phyloP scores from a whole-genome alignment of 2,888 invertebrate species.

The Monoplex corrugatus region DNA sequence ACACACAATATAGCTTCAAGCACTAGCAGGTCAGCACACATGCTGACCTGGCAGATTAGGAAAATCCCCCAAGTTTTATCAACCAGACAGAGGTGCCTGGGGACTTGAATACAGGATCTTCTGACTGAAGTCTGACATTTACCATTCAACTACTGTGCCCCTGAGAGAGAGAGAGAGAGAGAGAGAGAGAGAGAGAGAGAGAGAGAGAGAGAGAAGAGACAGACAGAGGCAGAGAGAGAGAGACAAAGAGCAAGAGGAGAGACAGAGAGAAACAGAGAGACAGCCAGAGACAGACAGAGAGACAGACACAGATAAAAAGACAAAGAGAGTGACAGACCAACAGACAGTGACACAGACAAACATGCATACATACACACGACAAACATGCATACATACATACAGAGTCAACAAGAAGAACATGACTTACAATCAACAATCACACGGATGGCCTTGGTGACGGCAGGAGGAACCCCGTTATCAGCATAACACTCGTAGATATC shows the following conservation, averaged over 20 bases:
- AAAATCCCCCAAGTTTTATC: too few species aligned
- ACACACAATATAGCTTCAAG: too few species aligned
- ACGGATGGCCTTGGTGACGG: slow-evolving; percentile 93
- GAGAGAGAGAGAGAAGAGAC: neutral
- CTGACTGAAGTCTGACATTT: too few species aligned
- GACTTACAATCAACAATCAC: slow-evolving; percentile 94
- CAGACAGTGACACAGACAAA: neutral
- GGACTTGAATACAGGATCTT: too few species aligned
- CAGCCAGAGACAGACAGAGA: neutral
- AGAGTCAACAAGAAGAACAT: neutral
- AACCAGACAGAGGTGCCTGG: too few species aligned
- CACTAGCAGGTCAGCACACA: too few species aligned
- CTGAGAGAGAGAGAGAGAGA: too few species aligned
- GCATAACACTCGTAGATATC: slow-evolving; percentile 96
- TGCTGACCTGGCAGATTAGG: too few species aligned
- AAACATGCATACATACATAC: neutral
- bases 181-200: too few species aligned
- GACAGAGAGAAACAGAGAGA: neutral
- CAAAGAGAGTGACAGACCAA: neutral
- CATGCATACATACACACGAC: neutral
- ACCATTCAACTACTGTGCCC: too few species aligned
- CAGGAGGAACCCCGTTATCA: slow-evolving; percentile 94
- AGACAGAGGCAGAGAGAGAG: neutral
- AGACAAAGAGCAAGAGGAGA: neutral
- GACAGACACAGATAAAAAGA: neutral